phyloP scores from a whole-genome alignment of 2,113 vertebrate species.

The Climacteris rufus region DNA sequence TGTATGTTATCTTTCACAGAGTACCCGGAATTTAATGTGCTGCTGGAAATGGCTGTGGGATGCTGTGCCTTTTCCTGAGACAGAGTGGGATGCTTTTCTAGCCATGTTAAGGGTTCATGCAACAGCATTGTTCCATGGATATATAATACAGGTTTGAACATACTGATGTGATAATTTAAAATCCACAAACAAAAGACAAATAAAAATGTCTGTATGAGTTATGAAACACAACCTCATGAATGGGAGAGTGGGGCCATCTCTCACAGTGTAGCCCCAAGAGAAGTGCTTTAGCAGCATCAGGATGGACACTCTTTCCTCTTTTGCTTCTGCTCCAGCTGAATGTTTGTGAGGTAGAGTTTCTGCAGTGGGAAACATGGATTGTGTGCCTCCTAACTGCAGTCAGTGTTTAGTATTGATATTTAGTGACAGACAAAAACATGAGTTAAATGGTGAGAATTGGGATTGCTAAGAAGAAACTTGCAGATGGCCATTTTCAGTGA shows the following conservation, averaged over 20 bases:
- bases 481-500: neutral
- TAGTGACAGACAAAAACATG: neutral
- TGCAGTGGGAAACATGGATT: neutral
- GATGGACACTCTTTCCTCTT: neutral
- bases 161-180: neutral
- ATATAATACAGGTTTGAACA: neutral
- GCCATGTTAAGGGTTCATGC: neutral
- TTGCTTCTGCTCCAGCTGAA: neutral
- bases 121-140: neutral
- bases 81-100: neutral
- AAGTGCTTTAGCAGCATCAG: neutral
- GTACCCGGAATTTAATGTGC: neutral
- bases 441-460: neutral
- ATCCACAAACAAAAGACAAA: neutral
- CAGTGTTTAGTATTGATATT: neutral
- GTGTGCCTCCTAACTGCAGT: neutral
- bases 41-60: neutral
- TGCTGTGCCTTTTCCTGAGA: neutral
- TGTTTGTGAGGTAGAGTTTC: neutral
- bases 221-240: neutral
- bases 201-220: neutral
- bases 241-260: neutral
- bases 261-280: neutral
- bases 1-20: neutral
- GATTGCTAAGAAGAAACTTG: neutral